Evolutionary conservation across 1,140 invertebrate species (phyloP).

Genomic region (Calycopis cecrops): DNA sequence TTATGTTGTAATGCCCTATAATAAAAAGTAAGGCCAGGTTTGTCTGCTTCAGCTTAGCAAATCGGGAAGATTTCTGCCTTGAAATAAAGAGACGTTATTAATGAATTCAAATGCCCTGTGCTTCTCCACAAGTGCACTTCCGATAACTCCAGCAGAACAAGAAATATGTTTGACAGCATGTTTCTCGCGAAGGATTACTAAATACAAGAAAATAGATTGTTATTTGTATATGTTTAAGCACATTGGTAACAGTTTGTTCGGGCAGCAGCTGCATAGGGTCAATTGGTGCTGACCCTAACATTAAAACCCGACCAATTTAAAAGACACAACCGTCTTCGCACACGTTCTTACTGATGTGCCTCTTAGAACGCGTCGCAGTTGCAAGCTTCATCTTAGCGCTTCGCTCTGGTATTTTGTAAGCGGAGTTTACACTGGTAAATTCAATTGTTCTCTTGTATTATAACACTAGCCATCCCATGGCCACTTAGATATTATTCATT

Average conservation of each 20-base stretch:
- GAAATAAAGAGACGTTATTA: too few relatives aligned
- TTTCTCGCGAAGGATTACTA: neutral
- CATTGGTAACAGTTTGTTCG: slow-evolving; percentile 46
- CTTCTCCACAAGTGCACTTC: too few relatives aligned
- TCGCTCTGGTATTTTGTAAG: slow-evolving; percentile 23
- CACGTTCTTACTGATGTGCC: neutral
- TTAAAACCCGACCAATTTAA: slow-evolving; percentile 46
- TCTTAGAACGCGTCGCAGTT: slow-evolving; percentile 27
- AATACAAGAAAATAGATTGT: slow-evolving; percentile 17
- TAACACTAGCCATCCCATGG: too few relatives aligned
- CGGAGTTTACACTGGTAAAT: slow-evolving; percentile 2
- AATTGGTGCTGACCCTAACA: slow-evolving; percentile 62
- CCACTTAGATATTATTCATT: too few relatives aligned
- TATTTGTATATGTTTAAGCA: slow-evolving; percentile 34
- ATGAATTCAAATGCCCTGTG: too few relatives aligned
- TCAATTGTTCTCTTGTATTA: neutral
- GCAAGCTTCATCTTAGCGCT: slow-evolving; percentile 31
- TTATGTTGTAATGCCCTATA: too few relatives aligned
- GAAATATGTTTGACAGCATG: too few relatives aligned
- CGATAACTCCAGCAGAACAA: too few relatives aligned
- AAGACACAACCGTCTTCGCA: slow-evolving; percentile 21
- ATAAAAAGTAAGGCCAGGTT: too few relatives aligned
- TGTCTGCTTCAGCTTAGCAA: too few relatives aligned
- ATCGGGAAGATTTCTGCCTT: too few relatives aligned
- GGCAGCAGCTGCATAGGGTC: slow-evolving; percentile 57